A percentile compares a stretch with the other conserved stretches of the same genome.
Conservation (phyloP, 2,113 vertebrate genomes). For the Romanogobio albipinnatus region DNA sequence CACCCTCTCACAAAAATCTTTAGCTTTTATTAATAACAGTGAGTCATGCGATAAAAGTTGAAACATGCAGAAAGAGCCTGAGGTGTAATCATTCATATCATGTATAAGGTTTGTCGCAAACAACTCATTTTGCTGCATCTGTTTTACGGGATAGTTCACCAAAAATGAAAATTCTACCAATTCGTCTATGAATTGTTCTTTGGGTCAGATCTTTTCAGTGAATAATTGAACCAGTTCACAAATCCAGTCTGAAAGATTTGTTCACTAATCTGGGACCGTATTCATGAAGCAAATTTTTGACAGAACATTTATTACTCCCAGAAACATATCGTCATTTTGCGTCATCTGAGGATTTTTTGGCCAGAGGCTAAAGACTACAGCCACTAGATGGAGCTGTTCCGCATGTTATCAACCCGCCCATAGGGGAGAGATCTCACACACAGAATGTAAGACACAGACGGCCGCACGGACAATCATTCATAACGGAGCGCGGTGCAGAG, state of each 20-base stretch:
- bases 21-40: conserved; percentile 3
- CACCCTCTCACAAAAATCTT: conserved; percentile 6
- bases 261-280: neutral
- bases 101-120: neutral
- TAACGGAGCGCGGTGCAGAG: too few relatives aligned
- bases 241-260: neutral
- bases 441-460: too few relatives aligned
- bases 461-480: too few relatives aligned
- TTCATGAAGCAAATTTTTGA: neutral
- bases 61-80: neutral
- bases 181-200: neutral
- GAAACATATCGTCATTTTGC: too few relatives aligned
- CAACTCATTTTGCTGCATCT: neutral
- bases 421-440: too few relatives aligned
- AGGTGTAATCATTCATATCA: neutral
- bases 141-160: neutral
- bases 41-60: neutral
- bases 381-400: too few relatives aligned
- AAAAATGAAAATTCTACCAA: neutral
- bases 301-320: neutral
- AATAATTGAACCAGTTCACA: neutral
- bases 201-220: neutral
- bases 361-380: too few relatives aligned
- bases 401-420: too few relatives aligned
- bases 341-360: too few relatives aligned